Percentiles rank a stretch among this genome's conserved stretches.
These are phyloP conservation scores for Camponotus vicinus DNA, from an alignment of 1,140 invertebrate species.

Conservation along the genomic window DNA sequence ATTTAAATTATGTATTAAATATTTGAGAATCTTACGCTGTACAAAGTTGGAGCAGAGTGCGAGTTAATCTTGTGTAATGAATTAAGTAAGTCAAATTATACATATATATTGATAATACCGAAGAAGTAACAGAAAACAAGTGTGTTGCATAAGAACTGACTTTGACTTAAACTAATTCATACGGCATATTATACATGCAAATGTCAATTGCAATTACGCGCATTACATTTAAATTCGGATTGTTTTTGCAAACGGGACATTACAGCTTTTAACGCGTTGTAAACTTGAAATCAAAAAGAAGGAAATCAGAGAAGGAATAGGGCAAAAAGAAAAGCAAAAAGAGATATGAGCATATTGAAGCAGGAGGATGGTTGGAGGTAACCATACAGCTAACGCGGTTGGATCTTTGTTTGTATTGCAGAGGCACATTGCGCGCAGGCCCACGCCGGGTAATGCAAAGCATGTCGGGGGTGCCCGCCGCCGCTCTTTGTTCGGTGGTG, in stretches of 20 bases:
- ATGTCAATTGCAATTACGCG: neutral
- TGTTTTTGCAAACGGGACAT: constrained; percentile 30
- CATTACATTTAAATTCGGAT: neutral
- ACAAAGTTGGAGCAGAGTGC: neutral
- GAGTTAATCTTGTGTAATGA: constrained; percentile 6
- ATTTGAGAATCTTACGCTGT: neutral
- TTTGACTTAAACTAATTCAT: neutral
- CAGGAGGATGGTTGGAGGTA: constrained; percentile 70
- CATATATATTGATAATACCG: neutral
- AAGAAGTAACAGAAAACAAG: constrained; percentile 18
- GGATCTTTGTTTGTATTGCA: constrained; percentile 87
- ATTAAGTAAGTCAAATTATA: neutral
- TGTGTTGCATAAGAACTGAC: neutral
- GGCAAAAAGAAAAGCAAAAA: constrained; percentile 66
- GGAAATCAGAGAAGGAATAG: constrained; percentile 40
- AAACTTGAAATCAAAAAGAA: constrained; percentile 40
- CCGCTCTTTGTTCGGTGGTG: constrained; percentile 84
- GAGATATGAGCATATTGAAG: constrained; percentile 69
- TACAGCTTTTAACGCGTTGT: constrained; percentile 41
- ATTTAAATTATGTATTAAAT: neutral
- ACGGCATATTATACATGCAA: neutral
- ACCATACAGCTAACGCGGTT: constrained; percentile 83
- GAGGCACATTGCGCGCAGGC: constrained; percentile 87
- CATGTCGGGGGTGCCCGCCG: constrained; percentile 82
- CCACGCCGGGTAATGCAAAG: constrained; percentile 87